phyloP scores from a whole-genome alignment of 2,797 vertebrate species.

The Lerista edwardsae region DNA sequence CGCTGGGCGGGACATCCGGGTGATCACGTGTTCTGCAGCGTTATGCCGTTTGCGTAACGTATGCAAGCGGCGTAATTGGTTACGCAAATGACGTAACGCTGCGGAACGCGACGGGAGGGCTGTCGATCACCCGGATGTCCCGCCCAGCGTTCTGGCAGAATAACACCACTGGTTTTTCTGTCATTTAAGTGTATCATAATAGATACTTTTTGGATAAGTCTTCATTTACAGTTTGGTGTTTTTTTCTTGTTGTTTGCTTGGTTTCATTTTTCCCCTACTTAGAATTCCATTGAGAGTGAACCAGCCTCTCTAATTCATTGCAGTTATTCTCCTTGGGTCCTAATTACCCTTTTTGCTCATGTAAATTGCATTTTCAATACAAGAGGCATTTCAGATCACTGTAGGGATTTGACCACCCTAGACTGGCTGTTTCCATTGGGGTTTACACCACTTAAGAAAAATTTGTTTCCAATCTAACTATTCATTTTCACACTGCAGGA shows the following conservation, averaged over 20 bases:
- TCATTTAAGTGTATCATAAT: slow-evolving; percentile 45
- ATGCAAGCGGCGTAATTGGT: no score
- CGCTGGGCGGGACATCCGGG: no score
- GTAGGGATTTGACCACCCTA: slow-evolving; percentile 17
- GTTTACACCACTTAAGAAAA: slow-evolving; percentile 41
- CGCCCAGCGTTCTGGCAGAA: neutral
- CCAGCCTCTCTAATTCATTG: slow-evolving; percentile 23
- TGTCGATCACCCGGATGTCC: no score
- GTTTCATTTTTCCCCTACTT: slow-evolving; percentile 29
- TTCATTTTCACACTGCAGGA: slow-evolving; percentile 12
- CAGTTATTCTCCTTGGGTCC: slow-evolving; percentile 35
- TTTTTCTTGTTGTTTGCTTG: neutral
- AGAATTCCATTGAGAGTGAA: slow-evolving; percentile 41
- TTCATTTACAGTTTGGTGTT: neutral
- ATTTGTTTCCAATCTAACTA: slow-evolving; percentile 18
- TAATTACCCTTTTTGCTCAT: slow-evolving; percentile 39
- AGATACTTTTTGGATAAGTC: slow-evolving; percentile 30
- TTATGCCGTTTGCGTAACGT: no score
- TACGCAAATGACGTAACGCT: no score
- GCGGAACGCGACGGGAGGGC: no score
- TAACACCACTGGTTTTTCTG: neutral
- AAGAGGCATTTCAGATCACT: neutral
- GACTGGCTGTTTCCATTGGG: slow-evolving; percentile 8
- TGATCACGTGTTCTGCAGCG: no score
- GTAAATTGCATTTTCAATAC: slow-evolving; percentile 28